These are phyloP conservation scores for Lepidocolaptes lacrymiger DNA, from an alignment of 2,797 vertebrate species.

Conservation along the genomic window DNA sequence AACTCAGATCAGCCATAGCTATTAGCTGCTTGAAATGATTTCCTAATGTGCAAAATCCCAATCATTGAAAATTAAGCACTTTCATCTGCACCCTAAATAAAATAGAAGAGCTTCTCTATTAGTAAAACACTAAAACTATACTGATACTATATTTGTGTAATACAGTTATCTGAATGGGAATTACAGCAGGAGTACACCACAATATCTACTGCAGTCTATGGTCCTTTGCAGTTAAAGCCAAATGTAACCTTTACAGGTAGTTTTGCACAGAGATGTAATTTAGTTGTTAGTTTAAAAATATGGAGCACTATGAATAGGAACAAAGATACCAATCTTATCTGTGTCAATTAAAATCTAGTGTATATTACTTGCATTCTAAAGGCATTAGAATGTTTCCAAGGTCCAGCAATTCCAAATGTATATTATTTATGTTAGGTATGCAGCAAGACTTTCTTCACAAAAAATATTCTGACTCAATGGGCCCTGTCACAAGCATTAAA, in stretches of 20 bases:
- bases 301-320: neutral
- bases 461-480: neutral
- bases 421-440: neutral
- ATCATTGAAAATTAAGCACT: constrained; percentile 48
- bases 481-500: neutral
- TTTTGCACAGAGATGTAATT: neutral
- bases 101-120: constrained; percentile 27
- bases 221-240: neutral
- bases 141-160: neutral
- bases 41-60: constrained; percentile 52
- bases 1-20: neutral
- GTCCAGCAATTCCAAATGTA: neutral
- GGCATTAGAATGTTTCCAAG: neutral
- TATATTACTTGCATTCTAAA: neutral
- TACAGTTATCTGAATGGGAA: neutral
- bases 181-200: neutral
- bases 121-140: neutral
- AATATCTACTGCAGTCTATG: neutral
- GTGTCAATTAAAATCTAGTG: neutral
- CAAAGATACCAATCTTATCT: neutral
- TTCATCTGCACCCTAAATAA: constrained; percentile 46
- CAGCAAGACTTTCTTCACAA: neutral
- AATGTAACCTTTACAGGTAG: neutral
- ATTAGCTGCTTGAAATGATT: constrained; percentile 31
- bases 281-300: neutral